Percentiles rank a stretch among this genome's conserved stretches.
phyloP scores from a whole-genome alignment of 1,140 invertebrate genomes.

The Muscidifurax raptorellus region DNA sequence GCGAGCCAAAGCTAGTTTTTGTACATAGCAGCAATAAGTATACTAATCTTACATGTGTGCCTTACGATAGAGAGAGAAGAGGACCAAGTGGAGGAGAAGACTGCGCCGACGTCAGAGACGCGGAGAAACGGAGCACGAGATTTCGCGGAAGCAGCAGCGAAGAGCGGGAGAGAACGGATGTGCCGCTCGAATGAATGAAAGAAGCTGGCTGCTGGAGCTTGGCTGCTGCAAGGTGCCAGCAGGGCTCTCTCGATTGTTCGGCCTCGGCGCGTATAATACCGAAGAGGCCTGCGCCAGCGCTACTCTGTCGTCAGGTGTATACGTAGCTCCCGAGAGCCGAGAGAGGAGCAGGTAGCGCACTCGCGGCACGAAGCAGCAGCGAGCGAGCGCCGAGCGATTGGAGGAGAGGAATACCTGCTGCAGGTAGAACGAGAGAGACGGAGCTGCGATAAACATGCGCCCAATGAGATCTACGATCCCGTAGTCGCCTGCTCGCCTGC shows the following conservation, averaged over 20 bases:
- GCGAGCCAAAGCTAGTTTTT: not conserved
- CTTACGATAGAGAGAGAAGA: not conserved
- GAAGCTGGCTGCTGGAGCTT: slow-evolving; percentile 19
- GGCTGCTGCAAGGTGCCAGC: slow-evolving; percentile 44
- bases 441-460: slow-evolving; percentile 45
- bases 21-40: not conserved
- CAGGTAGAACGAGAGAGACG: slow-evolving; percentile 35
- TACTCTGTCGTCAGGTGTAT: slow-evolving; percentile 48
- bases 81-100: not conserved
- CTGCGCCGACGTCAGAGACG: not conserved
- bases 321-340: slow-evolving; percentile 38
- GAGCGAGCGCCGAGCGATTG: slow-evolving; percentile 10
- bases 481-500: slow-evolving; percentile 22
- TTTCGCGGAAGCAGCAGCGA: slow-evolving; percentile 4
- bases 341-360: slow-evolving; percentile 49
- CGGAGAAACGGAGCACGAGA: not conserved
- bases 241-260: slow-evolving; percentile 46
- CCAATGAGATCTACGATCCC: slow-evolving; percentile 43
- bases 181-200: slow-evolving; percentile 49
- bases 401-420: slow-evolving; percentile 42
- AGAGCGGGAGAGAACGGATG: slow-evolving; percentile 47
- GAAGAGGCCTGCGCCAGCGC: slow-evolving; percentile 31
- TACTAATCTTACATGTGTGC: not conserved
- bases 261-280: slow-evolving; percentile 39
- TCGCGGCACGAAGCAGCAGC: slow-evolving; percentile 46